A percentile compares a stretch with the other conserved stretches of the same genome.
These are phyloP conservation scores for Piaya cayana DNA, from an alignment of 2,113 vertebrate species.

Conservation along the genomic window DNA sequence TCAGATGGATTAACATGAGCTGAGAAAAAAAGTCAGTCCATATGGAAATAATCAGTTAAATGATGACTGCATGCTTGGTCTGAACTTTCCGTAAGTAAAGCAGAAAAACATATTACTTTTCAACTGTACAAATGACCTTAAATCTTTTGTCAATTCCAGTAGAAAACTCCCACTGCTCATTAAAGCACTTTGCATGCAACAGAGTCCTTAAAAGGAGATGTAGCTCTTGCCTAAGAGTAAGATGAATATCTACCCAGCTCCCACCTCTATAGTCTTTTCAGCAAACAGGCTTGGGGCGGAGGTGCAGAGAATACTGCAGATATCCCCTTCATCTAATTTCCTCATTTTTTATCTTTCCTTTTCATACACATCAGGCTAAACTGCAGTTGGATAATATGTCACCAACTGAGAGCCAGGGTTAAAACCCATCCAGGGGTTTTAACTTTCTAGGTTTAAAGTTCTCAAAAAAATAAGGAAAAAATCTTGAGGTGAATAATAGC, in stretches of 20 bases:
- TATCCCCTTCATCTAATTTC: background rate
- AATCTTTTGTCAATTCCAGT: background rate
- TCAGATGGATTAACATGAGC: background rate
- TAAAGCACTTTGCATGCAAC: background rate
- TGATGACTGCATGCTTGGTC: background rate
- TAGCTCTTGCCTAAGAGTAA: background rate
- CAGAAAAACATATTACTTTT: conserved; percentile 8
- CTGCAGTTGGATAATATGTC: background rate
- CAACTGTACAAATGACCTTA: background rate
- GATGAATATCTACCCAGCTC: background rate
- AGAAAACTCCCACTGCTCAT: conserved; percentile 16
- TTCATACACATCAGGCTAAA: background rate
- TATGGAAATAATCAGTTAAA: conserved; percentile 32
- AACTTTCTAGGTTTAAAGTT: background rate
- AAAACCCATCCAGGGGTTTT: background rate
- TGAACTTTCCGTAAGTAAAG: background rate
- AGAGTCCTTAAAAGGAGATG: conserved; percentile 36
- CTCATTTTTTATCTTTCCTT: background rate
- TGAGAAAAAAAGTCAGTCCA: background rate
- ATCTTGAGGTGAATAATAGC: background rate
- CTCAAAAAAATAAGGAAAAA: background rate
- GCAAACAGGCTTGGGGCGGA: background rate
- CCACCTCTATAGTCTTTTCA: background rate
- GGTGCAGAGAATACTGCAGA: background rate
- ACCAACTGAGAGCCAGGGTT: background rate